Conservation (phyloP, 2,113 vertebrate genomes). For the Brachionichthys hirsutus region DNA sequence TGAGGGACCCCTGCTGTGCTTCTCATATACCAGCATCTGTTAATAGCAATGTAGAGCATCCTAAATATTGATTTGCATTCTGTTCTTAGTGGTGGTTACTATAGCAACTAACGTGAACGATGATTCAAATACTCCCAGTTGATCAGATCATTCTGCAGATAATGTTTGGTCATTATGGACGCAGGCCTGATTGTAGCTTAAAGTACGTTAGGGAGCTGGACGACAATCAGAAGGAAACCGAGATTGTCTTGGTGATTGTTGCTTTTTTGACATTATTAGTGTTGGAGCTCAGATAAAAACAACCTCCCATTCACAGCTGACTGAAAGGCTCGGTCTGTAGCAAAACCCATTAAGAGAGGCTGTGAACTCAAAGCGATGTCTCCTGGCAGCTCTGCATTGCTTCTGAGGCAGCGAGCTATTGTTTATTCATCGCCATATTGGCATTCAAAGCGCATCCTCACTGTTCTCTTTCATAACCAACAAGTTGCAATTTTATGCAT, state of each 20-base stretch:
- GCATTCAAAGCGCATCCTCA: conserved; percentile 75
- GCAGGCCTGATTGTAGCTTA: conserved; percentile 18
- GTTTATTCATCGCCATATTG: conserved; percentile 77
- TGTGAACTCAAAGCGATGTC: conserved; percentile 64
- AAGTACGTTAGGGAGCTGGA: conserved; percentile 33
- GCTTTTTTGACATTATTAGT: conserved; percentile 69
- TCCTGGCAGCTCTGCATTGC: conserved; percentile 71
- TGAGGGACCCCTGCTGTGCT: conserved; percentile 33
- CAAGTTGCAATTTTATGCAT: conserved; percentile 78
- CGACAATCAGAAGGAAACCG: conserved; percentile 51
- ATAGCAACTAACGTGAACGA: not conserved
- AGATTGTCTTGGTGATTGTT: conserved; percentile 57
- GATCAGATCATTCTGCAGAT: not conserved
- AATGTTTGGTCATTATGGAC: conserved; percentile 18
- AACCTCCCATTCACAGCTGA: conserved; percentile 68
- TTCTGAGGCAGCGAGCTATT: conserved; percentile 70
- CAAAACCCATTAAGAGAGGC: conserved; percentile 67
- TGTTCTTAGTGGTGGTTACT: not conserved
- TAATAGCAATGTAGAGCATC: conserved; percentile 19
- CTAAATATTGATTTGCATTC: conserved; percentile 9
- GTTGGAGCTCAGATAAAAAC: conserved; percentile 53
- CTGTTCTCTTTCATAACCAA: conserved; percentile 75
- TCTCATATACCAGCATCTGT: conserved; percentile 17
- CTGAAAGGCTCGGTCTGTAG: conserved; percentile 68
- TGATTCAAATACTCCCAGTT: not conserved